Percentiles rank a stretch among this genome's conserved stretches.
These are phyloP conservation scores for Athripsodes cinereus DNA, from an alignment of 2,888 invertebrate genomes.

Conservation along the genomic window DNA sequence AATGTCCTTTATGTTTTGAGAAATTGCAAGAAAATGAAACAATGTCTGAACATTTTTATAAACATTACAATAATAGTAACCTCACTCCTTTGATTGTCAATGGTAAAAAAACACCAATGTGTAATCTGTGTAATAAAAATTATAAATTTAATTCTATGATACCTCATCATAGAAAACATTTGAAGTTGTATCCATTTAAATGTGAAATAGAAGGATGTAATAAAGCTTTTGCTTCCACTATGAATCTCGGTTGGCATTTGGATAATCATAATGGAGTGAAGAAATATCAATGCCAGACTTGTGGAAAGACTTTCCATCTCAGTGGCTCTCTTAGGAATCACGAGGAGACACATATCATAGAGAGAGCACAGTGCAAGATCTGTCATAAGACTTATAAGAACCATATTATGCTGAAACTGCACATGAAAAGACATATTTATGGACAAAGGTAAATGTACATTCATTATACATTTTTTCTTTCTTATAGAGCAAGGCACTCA, in stretches of 20 bases:
- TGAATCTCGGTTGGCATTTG: conserved; percentile 19
- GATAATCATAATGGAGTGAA: conserved; percentile 21
- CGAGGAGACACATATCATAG: conserved; percentile 23
- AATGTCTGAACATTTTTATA: conserved; percentile 22
- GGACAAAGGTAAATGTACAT: conserved; percentile 23
- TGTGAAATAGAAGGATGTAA: conserved; percentile 22
- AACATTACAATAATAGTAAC: conserved; percentile 17
- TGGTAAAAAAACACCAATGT: conserved; percentile 22
- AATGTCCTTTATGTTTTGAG: conserved; percentile 24
- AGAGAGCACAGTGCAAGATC: conserved; percentile 23
- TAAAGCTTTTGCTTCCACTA: conserved; percentile 19
- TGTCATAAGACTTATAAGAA: conserved; percentile 25
- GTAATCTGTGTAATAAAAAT: conserved; percentile 21
- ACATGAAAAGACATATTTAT: conserved; percentile 24
- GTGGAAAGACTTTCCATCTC: conserved; percentile 25
- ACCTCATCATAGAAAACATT: conserved; percentile 24
- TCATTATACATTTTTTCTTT: too few relatives aligned
- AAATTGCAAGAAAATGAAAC: conserved; percentile 17
- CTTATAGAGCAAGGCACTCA: too few relatives aligned
- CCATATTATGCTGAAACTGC: conserved; percentile 22
- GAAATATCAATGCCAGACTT: conserved; percentile 24
- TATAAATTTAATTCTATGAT: conserved; percentile 22
- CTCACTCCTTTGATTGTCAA: conserved; percentile 23
- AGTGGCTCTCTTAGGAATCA: conserved; percentile 23
- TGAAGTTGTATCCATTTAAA: conserved; percentile 25